Base-by-base conservation (phyloP, 2,888 invertebrate species). In the Ametastegia equiseti region DNA sequence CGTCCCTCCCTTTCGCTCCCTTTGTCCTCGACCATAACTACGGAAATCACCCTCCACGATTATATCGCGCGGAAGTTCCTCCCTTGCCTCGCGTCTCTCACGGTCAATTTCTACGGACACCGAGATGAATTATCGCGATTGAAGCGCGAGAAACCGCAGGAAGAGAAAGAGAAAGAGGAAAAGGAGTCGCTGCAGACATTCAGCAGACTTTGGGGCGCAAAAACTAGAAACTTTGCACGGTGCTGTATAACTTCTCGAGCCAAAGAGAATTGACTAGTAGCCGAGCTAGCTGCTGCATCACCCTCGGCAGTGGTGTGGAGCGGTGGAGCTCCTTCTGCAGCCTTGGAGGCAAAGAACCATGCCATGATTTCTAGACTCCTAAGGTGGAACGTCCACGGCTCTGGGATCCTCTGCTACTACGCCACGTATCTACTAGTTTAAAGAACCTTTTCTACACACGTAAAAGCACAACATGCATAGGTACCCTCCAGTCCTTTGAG, bases 191-290 rank as follows among this genome's bases (percentile, higher is more conserved):
- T 15, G 47, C 73, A 73, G 73, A 73, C 47, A 39, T 27, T 71
- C 23, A 13, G 27, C 47, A 71, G 42, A 45, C 71, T 71, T 27
- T 13, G 15, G 47, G 39, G 5, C 23, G 23, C 11, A 71, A 71
- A 71, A 47, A 27, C 27, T 71, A 9, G 71, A 45, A 71, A 71
- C 71, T 71, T 71, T 71, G 71, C n/a, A 30, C 71, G 45, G 27
- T 36, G 47, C 47, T 73, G 65, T 71, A 27, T 39, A 67, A 67
- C 65, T 39, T 67, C 11, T 19, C 15, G 19, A 86, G 88, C 88
- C 89, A 91, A 90, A 91, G 91, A 89, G 90, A 91, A 91, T 91
- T 89, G 87, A 85, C 88, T 89, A 91, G 90, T 87, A 89, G 19
- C 65, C 39, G 39, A 19, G 11, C 39, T 5, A 2, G n/a, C 54